Base-by-base conservation (phyloP, 2,113 vertebrate species). In the Pollimyrus isidori region DNA sequence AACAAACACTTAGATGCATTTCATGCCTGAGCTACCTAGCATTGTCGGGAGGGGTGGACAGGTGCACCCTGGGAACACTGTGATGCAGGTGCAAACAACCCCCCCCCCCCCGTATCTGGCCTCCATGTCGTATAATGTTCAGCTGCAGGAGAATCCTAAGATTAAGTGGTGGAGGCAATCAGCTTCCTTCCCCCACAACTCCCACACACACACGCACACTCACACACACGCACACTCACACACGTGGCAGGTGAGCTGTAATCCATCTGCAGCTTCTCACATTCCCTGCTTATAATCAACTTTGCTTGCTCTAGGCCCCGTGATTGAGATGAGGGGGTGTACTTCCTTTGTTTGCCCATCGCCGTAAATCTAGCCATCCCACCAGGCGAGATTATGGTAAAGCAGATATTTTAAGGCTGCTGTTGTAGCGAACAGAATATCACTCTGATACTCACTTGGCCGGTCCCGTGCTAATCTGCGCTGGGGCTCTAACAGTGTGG, bases 1-100 rank as follows among this genome's bases (percentile, higher is more conserved):
- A 99, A 98, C 96, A 97, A 98, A 98, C 97, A 97, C 97, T 98
- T 97, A 96, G 94, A 95, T 97, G 96, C 96, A 96, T 97, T 98
- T 97, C 96, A 97, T 97, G 97, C 96, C 96, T 96, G 96, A 97
- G 96, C 93, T 96, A 94, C 94, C 94, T 93, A 94, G 94, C 94
- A 92, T 94, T 94, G 93, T 95, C 96, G 95, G 96, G 97, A 95
- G 95, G 23, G 82, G 82, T 45, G 82, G 91, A 91, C 91, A 95
- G 92, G 93, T 93, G 93, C 92, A 89, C 91, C 94, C 96, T 91
- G 93, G 91, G 93, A 93, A 93, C 91, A 95, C 92, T 94, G 92
- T 93, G 96, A 96, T 96, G 96, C 94, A 94, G 95, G 93, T 23
- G 90, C 87, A 88, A 87, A 88, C 65, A n/a, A 46, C 9, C 30